Base-by-base conservation (phyloP, 2,888 invertebrate species). In the Meta bourneti region DNA sequence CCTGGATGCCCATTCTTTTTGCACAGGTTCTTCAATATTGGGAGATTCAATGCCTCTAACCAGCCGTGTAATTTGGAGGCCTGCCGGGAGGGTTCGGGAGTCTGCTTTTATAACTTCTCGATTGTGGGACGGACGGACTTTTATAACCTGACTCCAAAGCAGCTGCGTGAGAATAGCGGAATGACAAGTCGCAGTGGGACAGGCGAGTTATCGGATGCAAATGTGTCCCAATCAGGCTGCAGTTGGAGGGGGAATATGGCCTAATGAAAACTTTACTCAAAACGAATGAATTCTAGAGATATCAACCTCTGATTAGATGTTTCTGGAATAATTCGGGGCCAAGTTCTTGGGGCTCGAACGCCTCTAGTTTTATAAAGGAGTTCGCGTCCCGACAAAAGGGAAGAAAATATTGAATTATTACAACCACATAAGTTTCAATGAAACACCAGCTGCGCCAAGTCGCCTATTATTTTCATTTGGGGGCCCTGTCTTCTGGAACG, bases 11-110 rank as follows among this genome's bases (percentile, higher is more conserved):
- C 72, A 79, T 87, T 87, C 87, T 87, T 80, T 79, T 79, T 34
- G 34, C 34, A 70, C 70, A 11, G 75, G 54, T 52, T 75, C 75
- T 85, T 61, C 87, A 80, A 87, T 87, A 78, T 87, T 79, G 72
- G 19, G 11, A 70, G 69, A 51, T 11, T 79, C 88, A 88, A 88
- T 80, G 51, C 69, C 74, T 88, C 88, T 88, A 88, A 88, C 88
- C 81, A 61, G 48, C 88, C 88, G 88, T 81, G 81, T 88, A 88
- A 88, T 88, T 88, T 75, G 70, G 88, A 49, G 88, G 75, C 77
- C 79, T 54, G n/a, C 8, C 7, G 61, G 84, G 69, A 52, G 54
- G 69, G 51, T 77, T 6, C 20, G 54, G 61, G 61, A 20, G 74
- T 13, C 49, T 34, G 48, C 69, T 81, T 88, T 72, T 81, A 72